Conservation (phyloP, 2,888 invertebrate species). For the Periphyllus acericola region DNA sequence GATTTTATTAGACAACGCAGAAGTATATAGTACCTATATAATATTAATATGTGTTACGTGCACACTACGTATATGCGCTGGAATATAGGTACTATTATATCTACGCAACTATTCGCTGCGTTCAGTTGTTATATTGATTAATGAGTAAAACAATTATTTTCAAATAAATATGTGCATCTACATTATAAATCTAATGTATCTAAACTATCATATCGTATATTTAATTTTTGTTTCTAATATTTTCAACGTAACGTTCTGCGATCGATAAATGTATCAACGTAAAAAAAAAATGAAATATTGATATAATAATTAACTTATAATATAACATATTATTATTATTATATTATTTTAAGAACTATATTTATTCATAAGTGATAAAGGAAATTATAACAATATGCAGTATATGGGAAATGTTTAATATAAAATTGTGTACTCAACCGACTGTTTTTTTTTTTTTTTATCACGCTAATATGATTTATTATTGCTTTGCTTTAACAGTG, state of each 20-base stretch:
- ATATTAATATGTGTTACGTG: too few relatives aligned
- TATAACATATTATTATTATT: background rate
- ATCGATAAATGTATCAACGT: background rate
- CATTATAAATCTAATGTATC: background rate
- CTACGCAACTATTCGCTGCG: background rate
- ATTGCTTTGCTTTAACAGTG: conserved; percentile 39
- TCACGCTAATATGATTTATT: conserved; percentile 9
- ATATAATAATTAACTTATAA: too few relatives aligned
- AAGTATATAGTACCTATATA: background rate
- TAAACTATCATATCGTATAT: background rate
- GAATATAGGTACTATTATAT: too few relatives aligned
- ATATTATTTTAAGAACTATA: background rate
- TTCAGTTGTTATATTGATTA: background rate
- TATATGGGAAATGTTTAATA: conserved; percentile 1
- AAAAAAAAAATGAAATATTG: too few relatives aligned
- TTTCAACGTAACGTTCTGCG: background rate
- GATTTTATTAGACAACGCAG: background rate
- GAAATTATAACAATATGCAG: background rate
- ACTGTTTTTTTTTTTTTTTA: background rate
- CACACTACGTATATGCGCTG: background rate
- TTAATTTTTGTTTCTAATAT: background rate
- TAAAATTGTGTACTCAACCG: too few relatives aligned
- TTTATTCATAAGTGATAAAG: background rate
- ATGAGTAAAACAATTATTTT: background rate
- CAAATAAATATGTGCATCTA: background rate